Conservation (phyloP, 2,888 invertebrate species). For the Thereva nobilitata region DNA sequence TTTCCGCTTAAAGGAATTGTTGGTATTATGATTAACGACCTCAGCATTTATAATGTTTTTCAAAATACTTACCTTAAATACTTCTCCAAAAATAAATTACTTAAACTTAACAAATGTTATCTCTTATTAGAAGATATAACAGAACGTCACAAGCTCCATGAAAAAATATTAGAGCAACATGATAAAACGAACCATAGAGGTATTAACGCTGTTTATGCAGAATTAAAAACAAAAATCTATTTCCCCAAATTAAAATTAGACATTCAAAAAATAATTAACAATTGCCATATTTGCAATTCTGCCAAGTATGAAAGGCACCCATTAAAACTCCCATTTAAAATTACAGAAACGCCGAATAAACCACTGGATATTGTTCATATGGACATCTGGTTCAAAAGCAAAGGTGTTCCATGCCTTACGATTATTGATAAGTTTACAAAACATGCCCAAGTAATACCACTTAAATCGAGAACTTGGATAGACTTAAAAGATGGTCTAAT, state of each 20-base stretch:
- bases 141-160: constrained; percentile 5
- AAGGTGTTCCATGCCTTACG: constrained; percentile 15
- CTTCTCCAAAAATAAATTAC: constrained; percentile 17
- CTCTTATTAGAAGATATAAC: constrained; percentile 28
- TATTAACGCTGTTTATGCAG: constrained; percentile 30
- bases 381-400: constrained; percentile 35
- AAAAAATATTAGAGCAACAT: constrained; percentile 23
- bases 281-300: constrained; percentile 38
- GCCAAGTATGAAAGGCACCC: constrained; percentile 40
- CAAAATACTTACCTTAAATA: constrained; percentile 21
- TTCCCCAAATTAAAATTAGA: constrained; percentile 35
- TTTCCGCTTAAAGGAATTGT: constrained; percentile 18
- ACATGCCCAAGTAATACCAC: constrained; percentile 20
- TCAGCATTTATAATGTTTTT: neutral
- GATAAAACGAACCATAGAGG: constrained; percentile 35
- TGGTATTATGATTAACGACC: constrained; percentile 8
- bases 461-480: constrained; percentile 16
- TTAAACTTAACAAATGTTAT: constrained; percentile 24
- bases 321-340: constrained; percentile 36
- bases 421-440: constrained; percentile 34
- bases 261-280: constrained; percentile 39
- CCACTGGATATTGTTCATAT: constrained; percentile 38
- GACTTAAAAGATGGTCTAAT: constrained; percentile 27
- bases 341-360: constrained; percentile 39
- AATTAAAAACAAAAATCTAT: constrained; percentile 35